Percentiles rank a stretch among this genome's conserved stretches.
phyloP scores from a whole-genome alignment of 2,888 invertebrate species.

The Drosophila aldrichi region DNA sequence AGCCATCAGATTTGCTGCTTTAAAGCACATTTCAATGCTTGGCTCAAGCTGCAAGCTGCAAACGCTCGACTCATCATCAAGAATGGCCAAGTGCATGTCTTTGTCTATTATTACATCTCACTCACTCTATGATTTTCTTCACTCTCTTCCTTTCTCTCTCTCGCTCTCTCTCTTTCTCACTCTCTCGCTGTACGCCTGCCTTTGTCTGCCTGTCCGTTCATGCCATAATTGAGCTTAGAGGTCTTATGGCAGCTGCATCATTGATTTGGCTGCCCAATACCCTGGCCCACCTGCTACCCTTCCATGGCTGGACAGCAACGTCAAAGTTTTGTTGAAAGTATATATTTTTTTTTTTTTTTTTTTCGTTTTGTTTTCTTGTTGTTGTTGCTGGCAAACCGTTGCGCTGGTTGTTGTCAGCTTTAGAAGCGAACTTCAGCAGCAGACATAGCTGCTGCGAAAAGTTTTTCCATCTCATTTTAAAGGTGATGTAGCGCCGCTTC shows the following conservation, averaged over 20 bases:
- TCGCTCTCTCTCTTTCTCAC: background rate
- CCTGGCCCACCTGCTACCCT: background rate
- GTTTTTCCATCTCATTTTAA: conserved; percentile 69
- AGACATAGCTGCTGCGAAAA: conserved; percentile 63
- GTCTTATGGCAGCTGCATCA: conserved; percentile 77
- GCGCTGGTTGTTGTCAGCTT: conserved; percentile 42
- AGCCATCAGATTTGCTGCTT: conserved; percentile 14
- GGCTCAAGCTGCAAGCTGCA: conserved; percentile 32
- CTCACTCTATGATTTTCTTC: background rate
- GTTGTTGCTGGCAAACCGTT: conserved; percentile 33
- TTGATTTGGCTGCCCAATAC: conserved; percentile 59
- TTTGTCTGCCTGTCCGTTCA: conserved; percentile 26
- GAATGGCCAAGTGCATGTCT: conserved; percentile 40
- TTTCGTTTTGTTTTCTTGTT: background rate
- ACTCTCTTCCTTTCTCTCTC: background rate
- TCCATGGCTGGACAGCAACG: conserved; percentile 27
- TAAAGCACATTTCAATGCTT: conserved; percentile 10
- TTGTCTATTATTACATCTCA: conserved; percentile 19
- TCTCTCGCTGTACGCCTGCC: background rate
- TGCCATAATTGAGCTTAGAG: conserved; percentile 73
- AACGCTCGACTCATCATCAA: conserved; percentile 49
- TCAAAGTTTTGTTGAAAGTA: conserved; percentile 53
- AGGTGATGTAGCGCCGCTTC: conserved; percentile 16
- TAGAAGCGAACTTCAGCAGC: conserved; percentile 60
- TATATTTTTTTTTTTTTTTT: conserved; percentile 1